Percentiles rank a stretch among this genome's conserved stretches.
phyloP scores from a whole-genome alignment of 2,797 vertebrate genomes.

The Sebastes hubbsi region DNA sequence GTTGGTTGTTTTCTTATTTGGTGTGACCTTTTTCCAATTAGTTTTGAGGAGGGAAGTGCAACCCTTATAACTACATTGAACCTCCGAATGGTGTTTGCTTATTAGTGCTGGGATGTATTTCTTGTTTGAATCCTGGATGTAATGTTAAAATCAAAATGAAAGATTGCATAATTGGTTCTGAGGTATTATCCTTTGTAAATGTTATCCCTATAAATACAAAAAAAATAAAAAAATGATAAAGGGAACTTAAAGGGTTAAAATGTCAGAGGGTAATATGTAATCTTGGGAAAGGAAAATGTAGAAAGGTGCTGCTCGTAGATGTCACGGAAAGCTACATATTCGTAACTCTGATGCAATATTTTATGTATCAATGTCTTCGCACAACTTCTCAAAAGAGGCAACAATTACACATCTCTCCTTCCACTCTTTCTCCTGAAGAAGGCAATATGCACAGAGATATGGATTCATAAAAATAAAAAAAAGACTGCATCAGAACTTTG shows the following conservation, averaged over 20 bases:
- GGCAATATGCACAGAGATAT: neutral
- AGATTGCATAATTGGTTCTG: neutral
- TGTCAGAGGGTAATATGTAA: neutral
- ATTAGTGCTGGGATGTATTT: neutral
- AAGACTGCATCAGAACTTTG: neutral
- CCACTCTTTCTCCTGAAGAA: neutral
- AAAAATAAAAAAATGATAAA: neutral
- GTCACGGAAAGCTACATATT: neutral
- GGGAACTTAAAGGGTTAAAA: neutral
- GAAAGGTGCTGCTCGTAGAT: neutral
- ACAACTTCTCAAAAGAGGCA: neutral
- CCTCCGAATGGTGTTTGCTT: constrained; percentile 11
- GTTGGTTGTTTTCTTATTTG: constrained; percentile 34
- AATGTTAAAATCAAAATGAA: neutral
- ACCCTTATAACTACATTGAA: neutral
- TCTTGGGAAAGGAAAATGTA: neutral
- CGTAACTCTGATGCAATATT: neutral
- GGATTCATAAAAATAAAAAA: neutral
- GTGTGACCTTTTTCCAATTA: constrained; percentile 62
- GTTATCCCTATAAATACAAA: neutral
- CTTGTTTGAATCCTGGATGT: neutral
- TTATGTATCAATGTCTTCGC: neutral
- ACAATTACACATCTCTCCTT: neutral
- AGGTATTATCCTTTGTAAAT: neutral
- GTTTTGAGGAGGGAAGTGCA: constrained; percentile 31